A percentile compares a stretch with the other conserved stretches of the same genome.
Evolutionary conservation across 2,797 vertebrate genomes (phyloP).

Genomic region (Premnoplex brunnescens): DNA sequence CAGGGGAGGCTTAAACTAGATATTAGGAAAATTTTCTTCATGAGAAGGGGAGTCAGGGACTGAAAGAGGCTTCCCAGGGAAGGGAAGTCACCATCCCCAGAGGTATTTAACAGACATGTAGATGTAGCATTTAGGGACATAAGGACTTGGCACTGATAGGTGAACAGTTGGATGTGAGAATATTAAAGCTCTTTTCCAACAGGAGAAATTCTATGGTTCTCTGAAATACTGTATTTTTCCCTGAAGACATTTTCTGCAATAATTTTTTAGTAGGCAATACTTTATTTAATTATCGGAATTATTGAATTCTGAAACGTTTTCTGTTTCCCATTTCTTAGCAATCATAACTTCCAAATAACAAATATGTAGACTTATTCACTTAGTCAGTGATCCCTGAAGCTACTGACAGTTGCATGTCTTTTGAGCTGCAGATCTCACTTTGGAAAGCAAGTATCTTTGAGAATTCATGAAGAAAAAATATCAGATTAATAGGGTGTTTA

Average conservation of each 20-base stretch:
- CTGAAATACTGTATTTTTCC: background rate
- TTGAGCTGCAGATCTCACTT: background rate
- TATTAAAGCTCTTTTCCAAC: background rate
- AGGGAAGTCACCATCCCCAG: background rate
- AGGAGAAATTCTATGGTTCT: background rate
- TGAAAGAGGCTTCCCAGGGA: background rate
- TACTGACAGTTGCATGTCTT: background rate
- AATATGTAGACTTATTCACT: background rate
- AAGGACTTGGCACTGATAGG: background rate
- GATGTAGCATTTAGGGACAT: background rate
- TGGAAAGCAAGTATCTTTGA: background rate
- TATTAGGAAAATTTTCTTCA: background rate
- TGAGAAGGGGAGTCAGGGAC: fast-evolving
- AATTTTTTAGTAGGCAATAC: background rate
- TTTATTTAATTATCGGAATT: background rate
- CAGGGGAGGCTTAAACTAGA: background rate
- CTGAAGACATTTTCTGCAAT: background rate
- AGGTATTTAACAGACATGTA: background rate
- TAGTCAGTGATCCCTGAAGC: background rate
- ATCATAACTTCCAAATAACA: background rate
- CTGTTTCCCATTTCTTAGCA: background rate
- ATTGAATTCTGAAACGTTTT: background rate
- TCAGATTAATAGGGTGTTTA: background rate
- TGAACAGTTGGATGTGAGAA: background rate
- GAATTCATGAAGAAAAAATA: background rate